Conservation (phyloP, 2,888 invertebrate genomes). For the Oscheius sp. region DNA sequence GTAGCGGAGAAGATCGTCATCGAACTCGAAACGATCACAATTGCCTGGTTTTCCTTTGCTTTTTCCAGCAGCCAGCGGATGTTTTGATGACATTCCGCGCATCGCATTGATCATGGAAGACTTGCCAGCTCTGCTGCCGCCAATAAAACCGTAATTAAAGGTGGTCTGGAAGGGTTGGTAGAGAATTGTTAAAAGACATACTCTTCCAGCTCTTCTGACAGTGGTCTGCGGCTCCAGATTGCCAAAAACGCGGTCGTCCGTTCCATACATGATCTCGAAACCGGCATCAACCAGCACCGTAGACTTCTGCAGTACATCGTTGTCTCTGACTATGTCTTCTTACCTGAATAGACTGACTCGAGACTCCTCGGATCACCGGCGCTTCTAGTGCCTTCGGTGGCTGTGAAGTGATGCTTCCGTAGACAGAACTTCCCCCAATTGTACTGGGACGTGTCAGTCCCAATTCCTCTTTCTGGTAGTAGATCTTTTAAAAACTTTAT, state of each 20-base stretch:
- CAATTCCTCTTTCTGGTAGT: constrained; percentile 26
- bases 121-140: constrained; percentile 54
- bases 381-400: background rate
- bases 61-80: constrained; percentile 57
- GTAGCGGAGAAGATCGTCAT: constrained; percentile 57
- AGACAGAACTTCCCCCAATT: constrained; percentile 22
- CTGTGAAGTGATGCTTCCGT: constrained; percentile 6
- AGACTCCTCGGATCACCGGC: background rate
- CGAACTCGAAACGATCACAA: constrained; percentile 59
- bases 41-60: constrained; percentile 50
- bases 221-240: constrained; percentile 55
- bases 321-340: background rate
- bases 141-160: constrained; percentile 64
- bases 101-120: constrained; percentile 59
- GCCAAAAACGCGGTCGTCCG: constrained; percentile 56
- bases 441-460: constrained; percentile 13
- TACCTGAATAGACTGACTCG: background rate
- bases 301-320: constrained; percentile 33
- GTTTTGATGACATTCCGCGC: constrained; percentile 58
- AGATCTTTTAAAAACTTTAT: background rate
- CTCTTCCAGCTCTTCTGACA: constrained; percentile 54
- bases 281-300: constrained; percentile 61
- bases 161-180: constrained; percentile 41
- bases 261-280: constrained; percentile 61
- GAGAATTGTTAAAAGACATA: constrained; percentile 7